phyloP scores from a whole-genome alignment of 1,140 invertebrate genomes.

The Lucilia cuprina region DNA sequence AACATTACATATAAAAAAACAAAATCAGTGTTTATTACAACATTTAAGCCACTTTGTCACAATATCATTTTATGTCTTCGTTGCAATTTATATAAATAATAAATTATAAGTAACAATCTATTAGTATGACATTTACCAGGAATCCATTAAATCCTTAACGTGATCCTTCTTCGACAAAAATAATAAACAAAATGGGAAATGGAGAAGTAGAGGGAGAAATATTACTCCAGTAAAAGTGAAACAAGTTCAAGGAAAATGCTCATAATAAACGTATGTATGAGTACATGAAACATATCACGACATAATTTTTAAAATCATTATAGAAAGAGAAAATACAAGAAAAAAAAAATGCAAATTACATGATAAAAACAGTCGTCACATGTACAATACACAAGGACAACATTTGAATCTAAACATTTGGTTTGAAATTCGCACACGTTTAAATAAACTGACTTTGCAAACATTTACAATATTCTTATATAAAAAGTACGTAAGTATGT shows the following conservation, averaged over 20 bases:
- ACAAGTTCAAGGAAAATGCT: background rate
- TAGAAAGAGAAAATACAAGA: background rate
- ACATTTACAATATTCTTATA: no score
- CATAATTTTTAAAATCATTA: background rate
- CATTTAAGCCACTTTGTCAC: background rate
- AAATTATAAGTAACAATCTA: constrained; percentile 27
- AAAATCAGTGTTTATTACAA: background rate
- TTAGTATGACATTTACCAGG: constrained; percentile 16
- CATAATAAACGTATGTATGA: background rate
- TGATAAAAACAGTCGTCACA: background rate
- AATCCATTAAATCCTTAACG: constrained; percentile 28
- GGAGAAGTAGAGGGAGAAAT: no score
- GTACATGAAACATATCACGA: no score
- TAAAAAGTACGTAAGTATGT: no score
- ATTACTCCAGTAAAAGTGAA: no score
- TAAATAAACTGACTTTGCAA: no score
- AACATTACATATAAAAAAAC: background rate
- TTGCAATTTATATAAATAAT: constrained; percentile 25
- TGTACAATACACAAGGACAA: no score
- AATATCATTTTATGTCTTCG: background rate
- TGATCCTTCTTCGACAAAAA: background rate
- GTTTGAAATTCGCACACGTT: no score
- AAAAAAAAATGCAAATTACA: background rate
- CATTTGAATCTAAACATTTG: no score
- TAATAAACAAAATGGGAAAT: background rate